phyloP scores from a whole-genome alignment of 2,113 vertebrate genomes.

The Atherinomorus stipes region DNA sequence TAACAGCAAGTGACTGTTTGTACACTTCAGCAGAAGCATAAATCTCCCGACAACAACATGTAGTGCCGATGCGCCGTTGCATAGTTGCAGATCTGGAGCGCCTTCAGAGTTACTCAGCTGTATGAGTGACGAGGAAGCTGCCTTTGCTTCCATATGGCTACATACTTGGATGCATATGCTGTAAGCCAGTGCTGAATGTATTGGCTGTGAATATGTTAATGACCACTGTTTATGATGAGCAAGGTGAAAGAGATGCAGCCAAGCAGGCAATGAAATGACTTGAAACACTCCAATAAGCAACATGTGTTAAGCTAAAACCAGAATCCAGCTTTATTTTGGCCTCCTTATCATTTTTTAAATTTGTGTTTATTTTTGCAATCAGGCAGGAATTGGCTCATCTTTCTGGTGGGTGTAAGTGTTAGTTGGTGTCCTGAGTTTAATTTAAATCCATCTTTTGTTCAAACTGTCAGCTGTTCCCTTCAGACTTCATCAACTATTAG shows the following conservation, averaged over 20 bases:
- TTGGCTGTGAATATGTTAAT: slow-evolving; percentile 6
- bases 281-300: slow-evolving; percentile 6
- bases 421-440: too few relatives aligned
- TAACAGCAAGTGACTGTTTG: slow-evolving; percentile 51
- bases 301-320: background rate
- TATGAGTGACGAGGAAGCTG: slow-evolving; percentile 47
- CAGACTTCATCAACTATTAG: too few relatives aligned
- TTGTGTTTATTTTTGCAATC: too few relatives aligned
- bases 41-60: slow-evolving; percentile 49
- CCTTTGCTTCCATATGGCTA: slow-evolving; percentile 64
- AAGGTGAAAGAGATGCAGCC: background rate
- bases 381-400: too few relatives aligned
- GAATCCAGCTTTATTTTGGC: too few relatives aligned
- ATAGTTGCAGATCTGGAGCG: slow-evolving; percentile 29
- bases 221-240: slow-evolving; percentile 16
- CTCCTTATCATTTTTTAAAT: too few relatives aligned
- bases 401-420: background rate
- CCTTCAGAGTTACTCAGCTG: slow-evolving; percentile 40
- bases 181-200: slow-evolving; percentile 10
- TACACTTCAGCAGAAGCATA: slow-evolving; percentile 53
- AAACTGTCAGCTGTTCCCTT: too few relatives aligned
- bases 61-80: slow-evolving; percentile 26
- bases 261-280: background rate
- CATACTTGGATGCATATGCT: slow-evolving; percentile 39
- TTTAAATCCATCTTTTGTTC: too few relatives aligned